Evolutionary conservation across 1,140 invertebrate genomes (phyloP).

Genomic region (Neuroterus valhalla): DNA sequence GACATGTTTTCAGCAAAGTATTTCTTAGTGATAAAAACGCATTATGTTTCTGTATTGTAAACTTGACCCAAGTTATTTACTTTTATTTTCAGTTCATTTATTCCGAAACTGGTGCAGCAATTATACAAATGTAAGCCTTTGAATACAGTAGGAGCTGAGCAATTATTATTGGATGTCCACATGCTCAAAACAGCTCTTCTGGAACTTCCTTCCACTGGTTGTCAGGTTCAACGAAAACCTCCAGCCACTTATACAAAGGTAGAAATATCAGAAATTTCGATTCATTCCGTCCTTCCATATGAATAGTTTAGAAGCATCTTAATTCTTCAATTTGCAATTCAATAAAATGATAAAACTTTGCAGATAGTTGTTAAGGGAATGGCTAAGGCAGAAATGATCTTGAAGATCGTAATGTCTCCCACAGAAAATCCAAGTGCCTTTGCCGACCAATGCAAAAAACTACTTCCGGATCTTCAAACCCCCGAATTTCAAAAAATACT

Average conservation of each 20-base stretch:
- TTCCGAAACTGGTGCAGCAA: constrained; percentile 95
- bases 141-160: constrained; percentile 95
- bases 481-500: constrained; percentile 96
- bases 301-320: constrained; percentile 15
- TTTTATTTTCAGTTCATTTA: constrained; percentile 85
- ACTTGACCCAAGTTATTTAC: constrained; percentile 32
- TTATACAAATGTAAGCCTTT: constrained; percentile 97
- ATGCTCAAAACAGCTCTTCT: constrained; percentile 97
- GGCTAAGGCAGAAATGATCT: constrained; percentile 98
- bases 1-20: neutral
- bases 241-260: constrained; percentile 87
- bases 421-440: constrained; percentile 86
- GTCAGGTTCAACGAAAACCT: constrained; percentile 89
- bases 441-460: constrained; percentile 91
- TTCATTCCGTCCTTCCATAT: neutral
- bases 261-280: constrained; percentile 11
- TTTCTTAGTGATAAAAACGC: neutral
- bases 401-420: constrained; percentile 98
- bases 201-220: constrained; percentile 94
- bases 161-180: constrained; percentile 97
- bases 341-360: constrained; percentile 48
- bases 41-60: neutral
- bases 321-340: neutral
- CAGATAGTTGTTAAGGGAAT: constrained; percentile 96
- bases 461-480: constrained; percentile 92